Conservation (phyloP, 1,140 invertebrate species). For the Probaryconus sp. region DNA sequence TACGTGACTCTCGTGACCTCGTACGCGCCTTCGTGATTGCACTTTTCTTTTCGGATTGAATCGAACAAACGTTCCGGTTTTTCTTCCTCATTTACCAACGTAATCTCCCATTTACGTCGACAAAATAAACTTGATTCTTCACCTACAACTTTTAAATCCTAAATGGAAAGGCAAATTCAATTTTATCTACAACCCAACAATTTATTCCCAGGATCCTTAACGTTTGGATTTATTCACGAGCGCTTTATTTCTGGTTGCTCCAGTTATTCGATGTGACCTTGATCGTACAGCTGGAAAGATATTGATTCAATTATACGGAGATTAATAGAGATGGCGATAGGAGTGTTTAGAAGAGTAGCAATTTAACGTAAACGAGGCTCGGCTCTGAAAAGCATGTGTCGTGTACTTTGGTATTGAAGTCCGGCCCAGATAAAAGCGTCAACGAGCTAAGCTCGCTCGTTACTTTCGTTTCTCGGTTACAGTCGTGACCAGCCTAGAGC, state of each 20-base stretch:
- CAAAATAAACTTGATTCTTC: too few relatives aligned
- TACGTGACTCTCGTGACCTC: slow-evolving; percentile 58
- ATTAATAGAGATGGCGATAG: slow-evolving; percentile 49
- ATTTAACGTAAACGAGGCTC: slow-evolving; percentile 36
- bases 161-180: too few relatives aligned
- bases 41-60: slow-evolving; percentile 34
- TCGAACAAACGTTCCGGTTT: not conserved
- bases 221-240: too few relatives aligned
- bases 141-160: too few relatives aligned
- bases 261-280: slow-evolving; percentile 30
- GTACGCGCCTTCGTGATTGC: slow-evolving; percentile 43
- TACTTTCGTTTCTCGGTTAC: slow-evolving; percentile 69
- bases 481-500: slow-evolving; percentile 65
- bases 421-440: slow-evolving; percentile 67
- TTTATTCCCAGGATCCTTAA: too few relatives aligned
- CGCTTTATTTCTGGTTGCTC: slow-evolving; percentile 10
- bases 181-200: too few relatives aligned
- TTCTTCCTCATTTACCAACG: slow-evolving; percentile 35
- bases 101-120: slow-evolving; percentile 6
- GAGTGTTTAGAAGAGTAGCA: slow-evolving; percentile 38
- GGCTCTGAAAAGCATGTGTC: slow-evolving; percentile 9
- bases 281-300: slow-evolving; percentile 24
- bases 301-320: slow-evolving; percentile 55
- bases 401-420: slow-evolving; percentile 6
- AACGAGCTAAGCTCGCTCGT: slow-evolving; percentile 61